Conservation (phyloP, 2,888 invertebrate species). For the Labia minor region DNA sequence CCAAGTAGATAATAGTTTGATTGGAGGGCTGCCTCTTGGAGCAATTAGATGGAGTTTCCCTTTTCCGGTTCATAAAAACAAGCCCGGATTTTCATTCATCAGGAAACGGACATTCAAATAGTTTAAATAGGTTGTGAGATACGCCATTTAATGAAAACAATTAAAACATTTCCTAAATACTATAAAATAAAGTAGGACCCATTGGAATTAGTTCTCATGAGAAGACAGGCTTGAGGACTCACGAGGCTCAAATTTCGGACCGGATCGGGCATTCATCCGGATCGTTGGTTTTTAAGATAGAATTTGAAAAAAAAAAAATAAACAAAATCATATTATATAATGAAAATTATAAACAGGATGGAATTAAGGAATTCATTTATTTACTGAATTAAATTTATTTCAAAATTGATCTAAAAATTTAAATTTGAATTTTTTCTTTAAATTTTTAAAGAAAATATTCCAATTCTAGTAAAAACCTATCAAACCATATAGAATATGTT, state of each 20-base stretch:
- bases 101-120: not conserved
- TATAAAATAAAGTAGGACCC: not conserved
- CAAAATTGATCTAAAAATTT: no score
- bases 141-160: not conserved
- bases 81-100: not conserved
- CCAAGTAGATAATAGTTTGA: slow-evolving; percentile 2
- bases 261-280: not conserved
- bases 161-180: not conserved
- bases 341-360: no score
- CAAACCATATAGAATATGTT: no score
- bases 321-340: no score
- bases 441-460: no score
- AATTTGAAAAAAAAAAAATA: no score
- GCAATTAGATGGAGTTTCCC: not conserved
- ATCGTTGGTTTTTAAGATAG: not conserved
- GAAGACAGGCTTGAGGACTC: not conserved
- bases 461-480: no score
- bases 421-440: no score
- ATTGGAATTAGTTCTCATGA: not conserved
- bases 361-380: no score
- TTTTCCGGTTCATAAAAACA: not conserved
- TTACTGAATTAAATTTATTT: no score
- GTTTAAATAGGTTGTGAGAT: not conserved
- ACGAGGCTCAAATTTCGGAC: not conserved
- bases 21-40: not conserved